These are phyloP conservation scores for Cloeon dipterum DNA, from an alignment of 2,888 invertebrate genomes.

Conservation along the genomic window DNA sequence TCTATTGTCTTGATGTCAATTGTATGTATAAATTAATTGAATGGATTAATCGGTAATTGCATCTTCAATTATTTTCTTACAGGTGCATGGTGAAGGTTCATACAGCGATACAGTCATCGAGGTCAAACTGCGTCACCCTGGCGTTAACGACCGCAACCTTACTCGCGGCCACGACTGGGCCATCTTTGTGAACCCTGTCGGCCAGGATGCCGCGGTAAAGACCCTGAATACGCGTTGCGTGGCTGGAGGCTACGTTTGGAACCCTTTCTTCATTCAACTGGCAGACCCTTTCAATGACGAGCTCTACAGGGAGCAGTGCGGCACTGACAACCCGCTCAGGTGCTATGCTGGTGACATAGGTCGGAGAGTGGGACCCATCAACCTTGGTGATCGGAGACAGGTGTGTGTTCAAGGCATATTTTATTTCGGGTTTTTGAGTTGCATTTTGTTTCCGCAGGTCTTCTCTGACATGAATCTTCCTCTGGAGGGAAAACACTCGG, in stretches of 20 bases:
- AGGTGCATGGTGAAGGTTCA: slow-evolving; percentile 65
- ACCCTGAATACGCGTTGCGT: slow-evolving; percentile 61
- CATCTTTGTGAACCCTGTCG: slow-evolving; percentile 75
- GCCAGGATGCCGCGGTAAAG: slow-evolving; percentile 70
- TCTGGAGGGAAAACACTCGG: slow-evolving; percentile 44
- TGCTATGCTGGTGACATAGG: slow-evolving; percentile 84
- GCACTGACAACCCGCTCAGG: slow-evolving; percentile 62
- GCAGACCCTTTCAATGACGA: slow-evolving; percentile 73
- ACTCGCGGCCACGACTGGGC: slow-evolving; percentile 72
- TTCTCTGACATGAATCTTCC: slow-evolving; percentile 75
- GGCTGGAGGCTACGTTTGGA: slow-evolving; percentile 80
- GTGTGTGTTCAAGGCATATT: too few relatives aligned
- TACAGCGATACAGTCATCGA: slow-evolving; percentile 78
- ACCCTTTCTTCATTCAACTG: slow-evolving; percentile 72
- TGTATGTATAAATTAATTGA: too few relatives aligned
- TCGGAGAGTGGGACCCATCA: slow-evolving; percentile 59
- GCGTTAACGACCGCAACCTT: slow-evolving; percentile 56
- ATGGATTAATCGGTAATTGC: not conserved
- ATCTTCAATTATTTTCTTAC: slow-evolving; percentile 4
- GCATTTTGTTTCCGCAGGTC: too few relatives aligned
- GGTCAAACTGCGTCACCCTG: slow-evolving; percentile 70
- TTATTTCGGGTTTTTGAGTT: too few relatives aligned
- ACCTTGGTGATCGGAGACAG: slow-evolving; percentile 49
- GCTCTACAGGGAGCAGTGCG: slow-evolving; percentile 68
- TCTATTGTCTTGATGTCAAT: too few relatives aligned